Evolutionary conservation across 2,797 vertebrate genomes (phyloP).

Genomic region (Gobio occitaniae): DNA sequence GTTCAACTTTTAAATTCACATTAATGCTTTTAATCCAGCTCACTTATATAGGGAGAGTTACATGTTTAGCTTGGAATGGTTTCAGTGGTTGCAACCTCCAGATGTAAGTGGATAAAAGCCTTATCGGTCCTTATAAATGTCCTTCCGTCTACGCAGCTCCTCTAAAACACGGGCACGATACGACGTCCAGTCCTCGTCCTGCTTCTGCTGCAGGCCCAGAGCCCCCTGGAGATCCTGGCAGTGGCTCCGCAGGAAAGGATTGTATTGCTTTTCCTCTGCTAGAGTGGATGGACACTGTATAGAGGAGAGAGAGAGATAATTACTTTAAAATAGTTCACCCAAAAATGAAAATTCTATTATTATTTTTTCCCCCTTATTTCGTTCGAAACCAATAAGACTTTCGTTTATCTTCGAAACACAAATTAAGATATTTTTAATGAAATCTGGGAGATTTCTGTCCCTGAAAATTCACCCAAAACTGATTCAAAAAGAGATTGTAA

Average conservation of each 20-base stretch:
- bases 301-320: background rate
- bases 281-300: constrained; percentile 91
- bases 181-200: constrained; percentile 78
- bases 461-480: no score
- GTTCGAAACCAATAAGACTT: background rate
- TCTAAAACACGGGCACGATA: constrained; percentile 90
- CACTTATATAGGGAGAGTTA: background rate
- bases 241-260: constrained; percentile 93
- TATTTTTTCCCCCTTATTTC: background rate
- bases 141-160: constrained; percentile 87
- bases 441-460: no score
- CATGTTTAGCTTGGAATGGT: constrained; percentile 19
- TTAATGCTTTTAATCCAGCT: background rate
- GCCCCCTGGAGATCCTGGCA: constrained; percentile 83
- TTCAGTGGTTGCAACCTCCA: constrained; percentile 13
- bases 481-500: background rate
- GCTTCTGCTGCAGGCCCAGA: constrained; percentile 81
- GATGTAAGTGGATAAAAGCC: background rate
- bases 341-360: background rate
- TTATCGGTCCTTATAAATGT: constrained; percentile 87
- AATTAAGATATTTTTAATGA: background rate
- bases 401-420: background rate
- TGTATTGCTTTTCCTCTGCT: constrained; percentile 91
- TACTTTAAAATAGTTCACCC: background rate
- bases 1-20: background rate